These are phyloP conservation scores for Lottia gigantea DNA, from an alignment of 2,888 invertebrate species.

Conservation along the genomic window DNA sequence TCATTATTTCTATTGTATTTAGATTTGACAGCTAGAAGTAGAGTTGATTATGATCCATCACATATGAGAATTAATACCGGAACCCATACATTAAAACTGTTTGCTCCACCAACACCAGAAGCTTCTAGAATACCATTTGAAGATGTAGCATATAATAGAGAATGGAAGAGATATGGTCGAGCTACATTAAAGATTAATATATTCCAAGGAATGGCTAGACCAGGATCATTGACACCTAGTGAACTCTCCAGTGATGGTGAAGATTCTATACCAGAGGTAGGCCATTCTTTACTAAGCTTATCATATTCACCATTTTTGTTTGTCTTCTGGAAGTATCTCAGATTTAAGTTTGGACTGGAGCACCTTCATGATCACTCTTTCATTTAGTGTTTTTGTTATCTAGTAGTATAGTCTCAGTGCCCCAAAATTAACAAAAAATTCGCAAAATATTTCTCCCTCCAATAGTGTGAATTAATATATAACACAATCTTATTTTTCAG, in stretches of 20 bases:
- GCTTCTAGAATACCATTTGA: conserved; percentile 50
- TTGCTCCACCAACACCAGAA: conserved; percentile 59
- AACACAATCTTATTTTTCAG: conserved; percentile 33
- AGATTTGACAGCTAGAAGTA: conserved; percentile 44
- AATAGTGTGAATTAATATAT: no score
- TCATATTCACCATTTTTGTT: no score
- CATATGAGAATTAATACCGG: conserved; percentile 57
- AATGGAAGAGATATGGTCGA: conserved; percentile 56
- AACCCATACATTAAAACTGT: conserved; percentile 57
- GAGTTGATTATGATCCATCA: conserved; percentile 48
- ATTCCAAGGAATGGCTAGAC: conserved; percentile 60
- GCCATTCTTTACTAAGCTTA: background rate
- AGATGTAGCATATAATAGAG: conserved; percentile 44
- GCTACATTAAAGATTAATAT: conserved; percentile 57
- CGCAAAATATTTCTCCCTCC: no score
- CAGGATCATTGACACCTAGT: conserved; percentile 65
- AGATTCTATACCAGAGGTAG: conserved; percentile 56
- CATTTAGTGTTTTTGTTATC: no score
- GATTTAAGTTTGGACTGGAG: no score
- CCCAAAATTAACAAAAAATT: no score
- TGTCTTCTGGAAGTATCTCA: no score
- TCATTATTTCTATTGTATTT: conserved; percentile 12
- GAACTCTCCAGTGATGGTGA: conserved; percentile 60
- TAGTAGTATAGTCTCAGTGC: no score
- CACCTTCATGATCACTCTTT: no score